Evolutionary conservation across 2,888 invertebrate species (phyloP), one percentile per base, ranked within the genome.

Genomic region (Limenitis camilla): DNA sequence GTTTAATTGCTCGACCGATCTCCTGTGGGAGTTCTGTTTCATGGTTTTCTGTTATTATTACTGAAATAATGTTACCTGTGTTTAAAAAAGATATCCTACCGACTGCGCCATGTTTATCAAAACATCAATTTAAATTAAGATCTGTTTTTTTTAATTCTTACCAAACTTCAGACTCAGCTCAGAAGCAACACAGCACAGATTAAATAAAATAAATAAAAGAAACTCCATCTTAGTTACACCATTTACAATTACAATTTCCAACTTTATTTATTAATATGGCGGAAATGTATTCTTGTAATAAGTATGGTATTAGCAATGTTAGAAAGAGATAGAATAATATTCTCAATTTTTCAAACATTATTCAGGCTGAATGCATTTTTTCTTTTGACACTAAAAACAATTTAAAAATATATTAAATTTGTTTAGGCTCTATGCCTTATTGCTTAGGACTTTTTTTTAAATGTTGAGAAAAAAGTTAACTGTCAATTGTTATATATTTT

Each of bases 231-330:
- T 52, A 57, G 30, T 64, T 63, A 44, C 84, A 82, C 50, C 66
- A 63, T 6, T 61, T 60, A 31, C 81, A 81, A 9, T 65, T 74
- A 39, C 82, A 81, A 33, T 56, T 68, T 35, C 62, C 68, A 4
- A 87, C 62, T 73, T 83, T 85, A 49, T 65, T 78, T 2, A 84
- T 64, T 5, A 87, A 61, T 55, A 87, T 85, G 0, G 76, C 74
- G 0, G 87, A 74, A 60, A 87, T 87, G 39, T 78, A 87, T 64
- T 87, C 86, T 61, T 87, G 86, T 2, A 87, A 58, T 29, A 87
- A 65, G 68, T 77, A 86, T 0, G 86, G 86, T 43, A 87, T 81
- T 5, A 87, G 67, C 9, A 87, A 47, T 3, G 81, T 71, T 35
- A 87, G 50, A 11, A 80, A 71, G 42, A 87, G 56, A 52, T 86